phyloP scores from a whole-genome alignment of 2,113 vertebrate species.

The Erinaceus europaeus region DNA sequence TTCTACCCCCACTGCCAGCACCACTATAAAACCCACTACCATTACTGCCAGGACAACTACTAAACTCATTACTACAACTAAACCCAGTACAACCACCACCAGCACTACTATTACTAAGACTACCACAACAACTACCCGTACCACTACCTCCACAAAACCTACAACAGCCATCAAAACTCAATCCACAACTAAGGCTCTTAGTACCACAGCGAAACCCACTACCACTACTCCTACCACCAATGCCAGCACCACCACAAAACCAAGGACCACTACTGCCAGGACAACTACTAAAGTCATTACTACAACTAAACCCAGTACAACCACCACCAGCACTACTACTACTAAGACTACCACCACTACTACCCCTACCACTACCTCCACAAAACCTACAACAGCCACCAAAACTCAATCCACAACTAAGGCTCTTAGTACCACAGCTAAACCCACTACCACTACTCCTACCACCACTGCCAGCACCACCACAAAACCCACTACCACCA shows the following conservation, averaged over 20 bases:
- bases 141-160: not conserved
- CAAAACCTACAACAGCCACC: not conserved
- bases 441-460: not conserved
- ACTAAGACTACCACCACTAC: no score
- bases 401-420: not conserved
- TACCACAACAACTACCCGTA: no score
- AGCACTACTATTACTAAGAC: not conserved
- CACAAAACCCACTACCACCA: no score
- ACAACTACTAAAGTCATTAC: not conserved
- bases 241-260: not conserved
- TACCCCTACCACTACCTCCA: not conserved
- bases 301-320: not conserved
- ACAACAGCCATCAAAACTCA: no score
- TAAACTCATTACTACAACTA: not conserved
- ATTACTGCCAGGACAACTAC: no score
- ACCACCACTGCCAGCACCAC: no score
- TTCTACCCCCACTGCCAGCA: not conserved
- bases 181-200: not conserved
- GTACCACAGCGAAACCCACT: not conserved
- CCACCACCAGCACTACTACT: not conserved
- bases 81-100: no score
- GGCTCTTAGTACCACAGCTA: no score
- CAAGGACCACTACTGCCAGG: no score
- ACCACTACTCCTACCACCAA: not conserved
- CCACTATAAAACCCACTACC: accelerated